Conservation (phyloP, 1,140 invertebrate species). For the Anoplophora glabripennis region DNA sequence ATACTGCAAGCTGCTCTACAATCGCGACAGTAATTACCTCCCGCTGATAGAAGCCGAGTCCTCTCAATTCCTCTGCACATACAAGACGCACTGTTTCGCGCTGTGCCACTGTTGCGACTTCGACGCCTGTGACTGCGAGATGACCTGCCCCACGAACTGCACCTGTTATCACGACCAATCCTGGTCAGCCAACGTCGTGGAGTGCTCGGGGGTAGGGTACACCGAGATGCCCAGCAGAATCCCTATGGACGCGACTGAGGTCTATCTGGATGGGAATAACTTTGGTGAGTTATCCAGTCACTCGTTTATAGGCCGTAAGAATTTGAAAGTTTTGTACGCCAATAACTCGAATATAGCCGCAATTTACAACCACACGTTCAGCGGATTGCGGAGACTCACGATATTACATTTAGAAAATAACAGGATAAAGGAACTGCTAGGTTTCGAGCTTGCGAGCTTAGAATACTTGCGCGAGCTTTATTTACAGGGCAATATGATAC, state of each 20-base stretch:
- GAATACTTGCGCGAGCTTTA: slow-evolving; percentile 80
- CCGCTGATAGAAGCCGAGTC: slow-evolving; percentile 79
- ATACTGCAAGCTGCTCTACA: slow-evolving; percentile 85
- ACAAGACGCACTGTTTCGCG: slow-evolving; percentile 89
- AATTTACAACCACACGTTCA: slow-evolving; percentile 87
- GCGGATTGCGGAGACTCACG: slow-evolving; percentile 72
- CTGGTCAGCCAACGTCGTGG: slow-evolving; percentile 90
- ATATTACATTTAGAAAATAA: slow-evolving; percentile 85
- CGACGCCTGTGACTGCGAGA: slow-evolving; percentile 92
- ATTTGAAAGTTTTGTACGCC: slow-evolving; percentile 79
- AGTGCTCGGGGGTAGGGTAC: slow-evolving; percentile 80
- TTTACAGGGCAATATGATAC: slow-evolving; percentile 82
- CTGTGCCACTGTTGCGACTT: slow-evolving; percentile 93
- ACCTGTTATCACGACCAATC: slow-evolving; percentile 92
- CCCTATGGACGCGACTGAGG: slow-evolving; percentile 92
- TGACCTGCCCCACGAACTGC: slow-evolving; percentile 91
- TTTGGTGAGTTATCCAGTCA: slow-evolving; percentile 83
- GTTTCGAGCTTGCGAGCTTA: slow-evolving; percentile 80
- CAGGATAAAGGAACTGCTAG: slow-evolving; percentile 71
- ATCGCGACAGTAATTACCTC: slow-evolving; percentile 74
- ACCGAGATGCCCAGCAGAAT: slow-evolving; percentile 79
- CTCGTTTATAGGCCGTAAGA: slow-evolving; percentile 86
- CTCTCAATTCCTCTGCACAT: slow-evolving; percentile 87
- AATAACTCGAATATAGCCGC: slow-evolving; percentile 84
- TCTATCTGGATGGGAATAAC: slow-evolving; percentile 89